Conservation (phyloP, 2,797 vertebrate species). For the Gymnopithys bicolor region DNA sequence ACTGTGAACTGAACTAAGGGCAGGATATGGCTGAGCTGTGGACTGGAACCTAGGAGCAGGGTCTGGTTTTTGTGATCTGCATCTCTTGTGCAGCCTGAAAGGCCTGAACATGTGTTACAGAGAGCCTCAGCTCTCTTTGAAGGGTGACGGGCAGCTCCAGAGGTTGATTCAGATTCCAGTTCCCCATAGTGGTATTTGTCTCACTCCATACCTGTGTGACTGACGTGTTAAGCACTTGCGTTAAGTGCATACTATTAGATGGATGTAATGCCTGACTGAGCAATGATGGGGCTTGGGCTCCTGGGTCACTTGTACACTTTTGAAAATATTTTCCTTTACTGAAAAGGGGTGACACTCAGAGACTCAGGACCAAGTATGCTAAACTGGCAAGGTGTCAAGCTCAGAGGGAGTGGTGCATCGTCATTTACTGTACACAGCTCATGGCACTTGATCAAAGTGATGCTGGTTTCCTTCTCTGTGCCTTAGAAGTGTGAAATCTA, state of each 20-base stretch:
- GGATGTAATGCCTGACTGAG: background rate
- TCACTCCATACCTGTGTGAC: background rate
- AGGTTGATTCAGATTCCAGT: background rate
- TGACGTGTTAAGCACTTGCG: background rate
- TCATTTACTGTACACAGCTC: background rate
- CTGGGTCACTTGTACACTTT: background rate
- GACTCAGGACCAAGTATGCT: background rate
- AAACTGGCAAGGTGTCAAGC: background rate
- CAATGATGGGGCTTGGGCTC: background rate
- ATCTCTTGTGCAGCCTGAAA: background rate
- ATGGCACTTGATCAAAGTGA: constrained; percentile 10
- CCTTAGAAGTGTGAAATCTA: constrained; percentile 44
- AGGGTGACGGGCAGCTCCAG: background rate
- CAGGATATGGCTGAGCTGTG: background rate
- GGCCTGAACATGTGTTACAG: background rate
- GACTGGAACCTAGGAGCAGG: background rate
- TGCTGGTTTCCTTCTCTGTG: background rate
- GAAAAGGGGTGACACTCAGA: background rate
- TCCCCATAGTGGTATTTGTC: background rate
- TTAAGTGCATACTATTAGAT: background rate
- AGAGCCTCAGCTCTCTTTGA: background rate
- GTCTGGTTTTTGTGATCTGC: background rate
- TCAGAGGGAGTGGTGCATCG: background rate
- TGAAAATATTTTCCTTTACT: constrained; percentile 3
- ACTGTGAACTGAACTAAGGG: background rate